Evolutionary conservation across 2,888 invertebrate genomes (phyloP), one percentile per base, ranked within the genome.

Genomic region (Hydriomena furcata): DNA sequence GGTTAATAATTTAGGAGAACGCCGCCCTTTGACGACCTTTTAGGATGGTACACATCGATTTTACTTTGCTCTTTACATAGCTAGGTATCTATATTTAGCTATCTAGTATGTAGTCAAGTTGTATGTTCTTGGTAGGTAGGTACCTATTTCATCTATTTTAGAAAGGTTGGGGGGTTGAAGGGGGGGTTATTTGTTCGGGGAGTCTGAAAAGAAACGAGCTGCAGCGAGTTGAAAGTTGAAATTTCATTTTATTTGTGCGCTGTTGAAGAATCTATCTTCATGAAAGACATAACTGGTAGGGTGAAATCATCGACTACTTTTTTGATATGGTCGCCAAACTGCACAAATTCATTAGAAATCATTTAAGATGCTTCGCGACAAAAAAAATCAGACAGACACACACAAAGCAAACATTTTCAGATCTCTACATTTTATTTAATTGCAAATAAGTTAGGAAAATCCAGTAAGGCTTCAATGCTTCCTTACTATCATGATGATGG

Each of bases 1-100:
- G 75, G 77, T 88, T 86, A 85, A 88, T 89, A 82, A 87, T 89
- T 87, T 77, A 89, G 72, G 54, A 63, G 68, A 79, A 78, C 47
- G 25, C 81, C 85, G 84, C 85, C 86, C 86, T 88, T 87, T 62
- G 82, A 66, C 65, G 60, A 57, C 46, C 51, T 42, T 52, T 54
- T 50, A 37, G 49, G 58, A 54, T 63, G 63, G 51, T 62, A 59
- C 58, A 64, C 70, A 73, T 73, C 68, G 71, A 73, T 73, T 71
- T 67, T 60, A 64, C 43, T 55, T 64, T 64, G 59, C 60, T 51
- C 45, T 50, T 34, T 47, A 51, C 51, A 36, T 55, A 52, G 31
- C 21, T n/a, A 17, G 17, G 17, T 4, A n/a, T 51, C 45, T 49
- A 34, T 47, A 51, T 52, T 35, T 55, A 52, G 31, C 17, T 51